These are phyloP conservation scores for Distichodus sexfasciatus DNA, from an alignment of 2,797 vertebrate genomes.

Conservation along the genomic window DNA sequence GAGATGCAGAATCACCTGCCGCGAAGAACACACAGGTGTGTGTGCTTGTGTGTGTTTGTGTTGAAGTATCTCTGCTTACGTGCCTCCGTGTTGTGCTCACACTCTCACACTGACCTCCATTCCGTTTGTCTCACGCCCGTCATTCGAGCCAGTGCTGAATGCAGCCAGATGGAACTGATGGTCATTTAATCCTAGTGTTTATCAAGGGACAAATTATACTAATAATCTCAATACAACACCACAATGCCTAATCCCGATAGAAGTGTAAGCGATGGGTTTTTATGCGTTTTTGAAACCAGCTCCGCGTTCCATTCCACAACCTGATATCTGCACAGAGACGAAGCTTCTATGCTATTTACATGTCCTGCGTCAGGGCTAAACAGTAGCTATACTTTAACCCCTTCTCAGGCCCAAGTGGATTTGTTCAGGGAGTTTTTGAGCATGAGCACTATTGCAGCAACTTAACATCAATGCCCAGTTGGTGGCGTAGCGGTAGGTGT, in stretches of 20 bases:
- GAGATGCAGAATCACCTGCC: conserved; percentile 9
- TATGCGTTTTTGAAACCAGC: conserved; percentile 19
- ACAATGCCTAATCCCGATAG: conserved; percentile 19
- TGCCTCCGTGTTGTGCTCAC: neutral
- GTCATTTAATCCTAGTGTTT: conserved; percentile 29
- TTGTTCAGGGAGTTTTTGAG: too few species aligned
- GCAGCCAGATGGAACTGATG: neutral
- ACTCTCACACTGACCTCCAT: neutral
- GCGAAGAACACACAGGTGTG: too few species aligned
- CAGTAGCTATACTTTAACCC: too few species aligned
- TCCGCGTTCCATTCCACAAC: neutral
- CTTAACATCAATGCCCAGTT: too few species aligned
- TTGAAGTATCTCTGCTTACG: conserved; percentile 4
- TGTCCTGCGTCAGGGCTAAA: too few species aligned
- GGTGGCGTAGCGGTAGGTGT: too few species aligned
- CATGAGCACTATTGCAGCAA: too few species aligned
- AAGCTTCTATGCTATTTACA: too few species aligned
- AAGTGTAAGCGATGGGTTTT: conserved; percentile 3
- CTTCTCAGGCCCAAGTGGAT: too few species aligned
- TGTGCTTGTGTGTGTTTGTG: too few species aligned
- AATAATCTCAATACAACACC: conserved; percentile 20
- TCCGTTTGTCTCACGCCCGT: neutral
- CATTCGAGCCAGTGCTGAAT: neutral
- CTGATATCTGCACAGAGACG: neutral
- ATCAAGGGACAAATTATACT: conserved; percentile 33